Conservation (phyloP, 2,113 vertebrate species). For the Anoplopoma fimbria region DNA sequence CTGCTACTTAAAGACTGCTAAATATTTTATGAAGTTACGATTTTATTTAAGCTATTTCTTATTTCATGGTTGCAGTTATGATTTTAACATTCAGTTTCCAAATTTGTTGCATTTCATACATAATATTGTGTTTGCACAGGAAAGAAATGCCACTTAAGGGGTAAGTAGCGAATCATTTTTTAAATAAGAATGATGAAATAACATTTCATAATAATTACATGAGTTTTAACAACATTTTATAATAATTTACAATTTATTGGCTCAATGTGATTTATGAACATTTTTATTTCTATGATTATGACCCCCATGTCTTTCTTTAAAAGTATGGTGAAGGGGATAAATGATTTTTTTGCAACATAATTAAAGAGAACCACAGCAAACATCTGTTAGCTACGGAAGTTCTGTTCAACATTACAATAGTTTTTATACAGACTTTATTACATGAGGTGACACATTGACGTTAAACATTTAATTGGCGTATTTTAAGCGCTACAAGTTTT, state of each 20-base stretch:
- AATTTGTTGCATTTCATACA: not conserved
- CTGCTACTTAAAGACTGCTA: not conserved
- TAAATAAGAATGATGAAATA: not conserved
- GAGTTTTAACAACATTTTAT: not conserved
- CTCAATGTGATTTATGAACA: not conserved
- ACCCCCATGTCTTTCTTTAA: not conserved
- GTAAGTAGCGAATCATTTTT: not conserved
- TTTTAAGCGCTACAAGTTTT: not conserved
- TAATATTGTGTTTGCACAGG: not conserved
- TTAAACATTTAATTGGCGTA: not conserved
- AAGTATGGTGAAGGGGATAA: not conserved
- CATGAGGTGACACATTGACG: not conserved
- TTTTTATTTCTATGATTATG: not conserved
- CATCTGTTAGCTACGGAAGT: not conserved
- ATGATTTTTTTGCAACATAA: not conserved
- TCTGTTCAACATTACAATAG: not conserved
- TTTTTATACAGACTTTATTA: not conserved
- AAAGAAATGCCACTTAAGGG: not conserved
- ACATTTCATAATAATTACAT: not conserved
- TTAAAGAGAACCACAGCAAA: not conserved
- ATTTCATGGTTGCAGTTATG: not conserved
- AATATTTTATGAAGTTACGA: not conserved
- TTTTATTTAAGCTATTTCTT: not conserved
- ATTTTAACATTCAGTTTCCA: not conserved
- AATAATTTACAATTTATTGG: not conserved